Conservation (phyloP, 2,113 vertebrate genomes). For the Onychorhynchus coronatus region DNA sequence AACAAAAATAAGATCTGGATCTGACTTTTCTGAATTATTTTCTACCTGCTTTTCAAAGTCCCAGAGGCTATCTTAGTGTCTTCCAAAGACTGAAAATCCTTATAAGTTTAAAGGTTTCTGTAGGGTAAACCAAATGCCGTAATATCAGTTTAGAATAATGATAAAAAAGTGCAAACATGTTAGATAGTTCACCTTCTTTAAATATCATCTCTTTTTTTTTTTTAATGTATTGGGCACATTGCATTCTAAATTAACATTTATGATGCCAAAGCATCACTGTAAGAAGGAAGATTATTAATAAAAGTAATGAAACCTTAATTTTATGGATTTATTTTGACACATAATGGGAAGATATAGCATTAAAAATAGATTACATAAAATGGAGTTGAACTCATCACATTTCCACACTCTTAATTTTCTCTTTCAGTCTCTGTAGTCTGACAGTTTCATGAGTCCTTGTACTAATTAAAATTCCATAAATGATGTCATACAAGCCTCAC, state of each 20-base stretch:
- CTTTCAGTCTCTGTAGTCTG: not conserved
- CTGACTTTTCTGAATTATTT: not conserved
- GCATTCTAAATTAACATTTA: not conserved
- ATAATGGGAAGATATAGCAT: not conserved
- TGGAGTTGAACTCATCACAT: not conserved
- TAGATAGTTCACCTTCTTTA: not conserved
- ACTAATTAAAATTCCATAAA: slow-evolving; percentile 41
- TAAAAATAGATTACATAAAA: not conserved
- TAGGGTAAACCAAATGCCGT: not conserved
- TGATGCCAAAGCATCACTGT: not conserved
- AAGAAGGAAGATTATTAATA: not conserved
- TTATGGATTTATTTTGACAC: not conserved
- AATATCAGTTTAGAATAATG: not conserved
- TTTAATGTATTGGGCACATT: not conserved
- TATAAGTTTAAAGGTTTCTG: not conserved
- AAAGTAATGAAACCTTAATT: not conserved
- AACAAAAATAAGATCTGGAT: not conserved
- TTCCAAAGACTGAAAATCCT: not conserved
- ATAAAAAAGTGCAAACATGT: not conserved
- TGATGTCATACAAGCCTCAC: not conserved
- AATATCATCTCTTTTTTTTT: not conserved
- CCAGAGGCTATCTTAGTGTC: not conserved
- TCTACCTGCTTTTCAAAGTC: not conserved
- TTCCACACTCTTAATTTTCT: not conserved
- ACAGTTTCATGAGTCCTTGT: not conserved